Conservation (phyloP, 1,140 invertebrate species). For the Patella vulgata region DNA sequence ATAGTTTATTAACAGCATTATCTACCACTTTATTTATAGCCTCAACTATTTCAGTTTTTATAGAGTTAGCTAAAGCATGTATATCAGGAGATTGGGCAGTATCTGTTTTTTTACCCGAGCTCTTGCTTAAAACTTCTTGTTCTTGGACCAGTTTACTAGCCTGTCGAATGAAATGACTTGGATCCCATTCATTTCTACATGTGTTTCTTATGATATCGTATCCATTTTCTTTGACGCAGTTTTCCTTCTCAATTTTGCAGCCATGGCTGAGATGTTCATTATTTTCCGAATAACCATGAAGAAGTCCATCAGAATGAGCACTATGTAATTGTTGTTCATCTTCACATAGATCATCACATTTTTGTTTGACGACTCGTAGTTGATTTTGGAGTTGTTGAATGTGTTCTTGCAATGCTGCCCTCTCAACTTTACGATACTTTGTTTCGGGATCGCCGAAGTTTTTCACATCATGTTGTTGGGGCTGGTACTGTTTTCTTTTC, state of each 20-base stretch:
- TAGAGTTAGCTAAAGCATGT: conserved; percentile 85
- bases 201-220: not conserved
- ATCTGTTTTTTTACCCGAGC: conserved; percentile 8
- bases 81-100: conserved; percentile 71
- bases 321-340: conserved; percentile 65
- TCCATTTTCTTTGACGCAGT: conserved; percentile 11
- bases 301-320: conserved; percentile 41
- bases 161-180: not conserved
- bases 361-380: conserved; percentile 88
- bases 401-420: conserved; percentile 82
- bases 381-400: conserved; percentile 88
- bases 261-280: not conserved
- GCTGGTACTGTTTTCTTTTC: conserved; percentile 96
- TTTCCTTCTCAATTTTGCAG: conserved; percentile 17
- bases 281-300: not conserved
- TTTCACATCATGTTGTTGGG: conserved; percentile 84
- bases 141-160: conserved; percentile 20
- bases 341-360: conserved; percentile 86
- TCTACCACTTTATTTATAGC: conserved; percentile 78
- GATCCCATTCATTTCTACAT: not conserved
- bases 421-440: conserved; percentile 72
- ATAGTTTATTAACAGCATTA: conserved; percentile 84
- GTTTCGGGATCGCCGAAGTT: conserved; percentile 51
- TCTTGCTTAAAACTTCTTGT: conserved; percentile 26
- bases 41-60: conserved; percentile 89